phyloP scores from a whole-genome alignment of 2,113 vertebrate species.

The Thunnus thynnus region DNA sequence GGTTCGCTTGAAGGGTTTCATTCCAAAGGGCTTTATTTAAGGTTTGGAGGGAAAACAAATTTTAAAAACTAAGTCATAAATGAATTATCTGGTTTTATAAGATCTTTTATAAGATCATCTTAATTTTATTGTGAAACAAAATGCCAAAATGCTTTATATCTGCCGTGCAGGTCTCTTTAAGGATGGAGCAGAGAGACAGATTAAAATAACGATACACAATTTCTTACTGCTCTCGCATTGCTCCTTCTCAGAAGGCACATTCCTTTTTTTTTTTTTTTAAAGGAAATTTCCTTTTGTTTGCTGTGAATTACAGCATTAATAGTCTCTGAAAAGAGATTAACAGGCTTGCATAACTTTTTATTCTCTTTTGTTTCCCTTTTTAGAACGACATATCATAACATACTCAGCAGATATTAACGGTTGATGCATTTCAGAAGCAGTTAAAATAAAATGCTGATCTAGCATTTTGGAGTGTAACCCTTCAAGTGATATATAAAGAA shows the following conservation, averaged over 20 bases:
- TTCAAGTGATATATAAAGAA: background rate
- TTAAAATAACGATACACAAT: background rate
- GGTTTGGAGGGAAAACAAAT: background rate
- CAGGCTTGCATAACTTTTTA: background rate
- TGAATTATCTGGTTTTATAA: background rate
- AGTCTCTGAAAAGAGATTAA: too few species aligned
- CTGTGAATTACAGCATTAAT: background rate
- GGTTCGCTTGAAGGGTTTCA: conserved; percentile 14
- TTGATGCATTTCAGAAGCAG: background rate
- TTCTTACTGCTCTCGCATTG: background rate
- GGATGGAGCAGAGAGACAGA: background rate
- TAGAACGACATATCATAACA: background rate
- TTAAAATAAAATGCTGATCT: background rate
- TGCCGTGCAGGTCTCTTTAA: background rate
- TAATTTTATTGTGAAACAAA: background rate
- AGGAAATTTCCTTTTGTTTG: background rate
- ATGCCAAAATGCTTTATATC: background rate
- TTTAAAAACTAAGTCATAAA: background rate
- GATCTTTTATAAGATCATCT: background rate
- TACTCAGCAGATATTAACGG: background rate
- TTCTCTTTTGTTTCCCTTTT: background rate
- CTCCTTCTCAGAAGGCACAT: background rate
- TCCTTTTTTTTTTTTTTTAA: background rate
- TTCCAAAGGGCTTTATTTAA: background rate
- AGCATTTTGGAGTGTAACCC: conserved; percentile 12